These are phyloP conservation scores for Cavia porcellus DNA, from an alignment of 2,113 vertebrate genomes.

Conservation along the genomic window DNA sequence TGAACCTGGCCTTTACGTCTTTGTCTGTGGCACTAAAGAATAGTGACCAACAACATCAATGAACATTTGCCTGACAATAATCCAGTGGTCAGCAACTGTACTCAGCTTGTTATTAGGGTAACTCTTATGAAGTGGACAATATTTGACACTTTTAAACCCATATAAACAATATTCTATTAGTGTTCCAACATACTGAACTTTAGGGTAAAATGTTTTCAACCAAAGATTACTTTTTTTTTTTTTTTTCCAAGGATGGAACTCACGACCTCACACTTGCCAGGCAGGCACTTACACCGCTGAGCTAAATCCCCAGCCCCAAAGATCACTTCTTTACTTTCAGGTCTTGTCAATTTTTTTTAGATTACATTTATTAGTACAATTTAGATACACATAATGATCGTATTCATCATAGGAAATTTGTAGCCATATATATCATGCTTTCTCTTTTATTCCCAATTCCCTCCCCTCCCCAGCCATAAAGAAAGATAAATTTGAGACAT, in stretches of 20 bases:
- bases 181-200: neutral
- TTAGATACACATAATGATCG: neutral
- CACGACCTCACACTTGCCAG: too few species aligned
- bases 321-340: neutral
- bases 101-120: neutral
- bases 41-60: neutral
- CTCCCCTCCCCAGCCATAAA: neutral
- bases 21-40: conserved; percentile 7
- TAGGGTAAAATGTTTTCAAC: conserved; percentile 31
- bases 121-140: neutral
- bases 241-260: too few species aligned
- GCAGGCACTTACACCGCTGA: too few species aligned
- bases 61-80: neutral
- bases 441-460: neutral
- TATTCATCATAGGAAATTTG: neutral
- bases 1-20: neutral
- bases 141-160: conserved; percentile 16
- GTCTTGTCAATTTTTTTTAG: neutral
- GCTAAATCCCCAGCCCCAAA: too few species aligned
- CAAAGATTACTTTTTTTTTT: neutral
- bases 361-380: neutral
- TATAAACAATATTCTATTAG: conserved; percentile 36
- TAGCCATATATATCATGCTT: neutral
- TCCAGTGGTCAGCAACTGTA: neutral
- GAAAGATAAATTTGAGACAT: neutral